Evolutionary conservation across 2,113 vertebrate species (phyloP).

Genomic region (Atlantisia rogersi): DNA sequence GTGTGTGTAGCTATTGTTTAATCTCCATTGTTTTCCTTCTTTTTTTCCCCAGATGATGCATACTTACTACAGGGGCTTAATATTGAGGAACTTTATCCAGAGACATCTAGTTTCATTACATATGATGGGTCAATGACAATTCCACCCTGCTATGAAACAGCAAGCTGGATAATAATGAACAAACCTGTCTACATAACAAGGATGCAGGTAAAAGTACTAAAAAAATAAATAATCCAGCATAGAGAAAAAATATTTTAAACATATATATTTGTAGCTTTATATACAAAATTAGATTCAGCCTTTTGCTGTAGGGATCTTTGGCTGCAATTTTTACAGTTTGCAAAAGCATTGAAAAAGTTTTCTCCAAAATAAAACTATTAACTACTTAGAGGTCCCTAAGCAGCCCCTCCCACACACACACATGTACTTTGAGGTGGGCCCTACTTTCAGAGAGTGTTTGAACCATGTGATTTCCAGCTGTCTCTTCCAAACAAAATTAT

Average conservation of each 20-base stretch:
- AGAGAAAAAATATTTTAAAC: neutral
- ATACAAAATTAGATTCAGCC: neutral
- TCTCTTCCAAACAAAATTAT: neutral
- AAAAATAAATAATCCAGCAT: neutral
- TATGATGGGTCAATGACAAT: slow-evolving; percentile 99
- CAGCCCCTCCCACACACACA: neutral
- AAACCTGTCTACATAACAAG: slow-evolving; percentile 98
- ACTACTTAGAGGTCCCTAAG: neutral
- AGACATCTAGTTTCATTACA: slow-evolving; percentile 96
- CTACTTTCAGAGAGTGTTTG: neutral
- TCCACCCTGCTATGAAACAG: slow-evolving; percentile 96
- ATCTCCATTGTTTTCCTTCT: neutral
- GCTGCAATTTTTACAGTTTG: neutral
- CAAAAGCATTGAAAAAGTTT: neutral
- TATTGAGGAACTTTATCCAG: slow-evolving; percentile 96
- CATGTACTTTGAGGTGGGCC: neutral
- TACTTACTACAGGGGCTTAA: slow-evolving; percentile 96
- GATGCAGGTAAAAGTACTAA: slow-evolving; percentile 89
- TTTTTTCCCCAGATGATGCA: slow-evolving; percentile 87
- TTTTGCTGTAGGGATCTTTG: neutral
- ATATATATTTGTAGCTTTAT: neutral
- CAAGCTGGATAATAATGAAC: slow-evolving; percentile 99
- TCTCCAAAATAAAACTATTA: neutral
- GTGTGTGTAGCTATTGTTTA: neutral
- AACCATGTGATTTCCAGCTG: neutral